Evolutionary conservation across 2,797 vertebrate genomes (phyloP).

Genomic region (Danio aesculapii): DNA sequence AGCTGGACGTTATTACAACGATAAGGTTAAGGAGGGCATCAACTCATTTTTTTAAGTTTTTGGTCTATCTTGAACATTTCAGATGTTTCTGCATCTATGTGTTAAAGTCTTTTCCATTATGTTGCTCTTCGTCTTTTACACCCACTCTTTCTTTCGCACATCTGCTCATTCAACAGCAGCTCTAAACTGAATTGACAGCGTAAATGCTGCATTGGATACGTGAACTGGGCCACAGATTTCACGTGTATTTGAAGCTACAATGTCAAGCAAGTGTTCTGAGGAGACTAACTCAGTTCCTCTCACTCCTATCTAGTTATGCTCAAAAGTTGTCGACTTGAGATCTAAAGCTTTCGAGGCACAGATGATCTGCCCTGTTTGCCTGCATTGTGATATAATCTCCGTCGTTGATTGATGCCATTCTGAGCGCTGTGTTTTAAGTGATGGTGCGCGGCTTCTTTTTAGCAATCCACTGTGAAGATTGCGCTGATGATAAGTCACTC

Average conservation of each 20-base stretch:
- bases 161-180: constrained; percentile 13
- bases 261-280: constrained; percentile 11
- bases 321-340: constrained; percentile 42
- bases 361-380: constrained; percentile 33
- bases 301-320: background rate
- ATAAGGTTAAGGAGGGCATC: background rate
- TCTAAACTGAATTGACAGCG: constrained; percentile 27
- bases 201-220: constrained; percentile 3
- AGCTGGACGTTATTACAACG: background rate
- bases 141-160: background rate
- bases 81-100: background rate
- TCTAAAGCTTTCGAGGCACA: constrained; percentile 45
- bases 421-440: constrained; percentile 32
- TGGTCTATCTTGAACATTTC: background rate
- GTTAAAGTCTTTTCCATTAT: background rate
- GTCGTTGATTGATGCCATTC: constrained; percentile 55
- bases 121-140: background rate
- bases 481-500: constrained; percentile 59
- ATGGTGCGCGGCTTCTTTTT: constrained; percentile 42
- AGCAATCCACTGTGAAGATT: constrained; percentile 58
- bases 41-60: background rate
- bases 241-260: background rate
- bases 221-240: background rate
- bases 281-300: background rate
- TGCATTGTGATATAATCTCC: constrained; percentile 42